Evolutionary conservation across 2,113 vertebrate species (phyloP), one percentile per base, ranked within the genome.

Genomic region (Colius striatus): DNA sequence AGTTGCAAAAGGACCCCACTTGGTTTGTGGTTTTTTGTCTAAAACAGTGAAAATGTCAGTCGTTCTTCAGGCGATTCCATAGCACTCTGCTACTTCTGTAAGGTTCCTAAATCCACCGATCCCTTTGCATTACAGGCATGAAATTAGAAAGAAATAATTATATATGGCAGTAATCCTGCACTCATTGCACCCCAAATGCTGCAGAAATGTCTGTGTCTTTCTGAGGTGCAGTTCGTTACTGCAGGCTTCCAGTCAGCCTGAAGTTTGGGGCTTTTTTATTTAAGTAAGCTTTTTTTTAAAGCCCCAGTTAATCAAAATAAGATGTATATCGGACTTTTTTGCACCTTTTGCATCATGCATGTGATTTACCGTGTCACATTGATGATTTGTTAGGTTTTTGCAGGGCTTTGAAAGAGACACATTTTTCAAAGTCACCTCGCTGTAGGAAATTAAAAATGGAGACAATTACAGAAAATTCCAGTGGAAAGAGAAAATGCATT

Each of bases 371-470:
- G 23, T 92, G 87, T 94, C 76, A 86, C 60, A 87, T 23, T 95
- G 89, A 90, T 65, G 86, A 48, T 95, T 95, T 71, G 32, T 87
- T 92, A 96, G 77, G 84, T 92, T 96, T 89, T 93, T 94, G 90
- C 96, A 97, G 81, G 51, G 77, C 95, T 97, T 89, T 96, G 92
- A 97, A 86, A 90, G 30, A 92, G 70, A 85, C 38, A 79, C 66
- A 90, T 97, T 97, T 97, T 96, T 96, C 94, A 95, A 98, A 97
- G 88, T 96, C 87, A 80, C 96, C 82, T 97, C 57, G 48, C 93
- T 96, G 58, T 92, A 84, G 93, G 93, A 98, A 97, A 97, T 98
- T 97, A 97, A 98, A 98, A 97, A 96, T 97, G 61, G 92, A 97
- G 89, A 97, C 94, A 97, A 94, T 98, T 98, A 97, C 34, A 96